phyloP scores from a whole-genome alignment of 1,140 invertebrate species.

The Leptopilina clavipes region DNA sequence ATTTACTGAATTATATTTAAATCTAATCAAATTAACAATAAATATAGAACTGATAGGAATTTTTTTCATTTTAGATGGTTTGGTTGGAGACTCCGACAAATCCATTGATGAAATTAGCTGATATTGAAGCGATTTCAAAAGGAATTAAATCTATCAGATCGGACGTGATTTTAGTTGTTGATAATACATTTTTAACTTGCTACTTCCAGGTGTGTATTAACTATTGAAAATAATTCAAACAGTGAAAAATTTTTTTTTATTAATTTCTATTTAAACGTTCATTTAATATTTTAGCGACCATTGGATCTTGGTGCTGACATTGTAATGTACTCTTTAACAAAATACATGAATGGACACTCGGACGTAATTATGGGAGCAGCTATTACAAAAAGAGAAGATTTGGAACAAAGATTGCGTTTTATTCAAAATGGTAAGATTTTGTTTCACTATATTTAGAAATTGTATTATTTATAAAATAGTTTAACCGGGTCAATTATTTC shows the following conservation, averaged over 20 bases:
- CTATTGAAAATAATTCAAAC: too few relatives aligned
- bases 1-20: background rate
- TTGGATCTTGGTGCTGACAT: constrained; percentile 94
- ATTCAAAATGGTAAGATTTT: constrained; percentile 88
- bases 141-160: constrained; percentile 77
- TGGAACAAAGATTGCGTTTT: constrained; percentile 85
- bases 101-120: constrained; percentile 92
- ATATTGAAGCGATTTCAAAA: constrained; percentile 86
- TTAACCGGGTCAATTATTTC: constrained; percentile 54
- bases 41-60: constrained; percentile 17
- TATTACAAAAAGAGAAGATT: constrained; percentile 82
- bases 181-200: constrained; percentile 98
- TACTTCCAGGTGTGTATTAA: constrained; percentile 88
- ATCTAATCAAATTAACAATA: background rate
- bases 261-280: background rate
- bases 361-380: constrained; percentile 98
- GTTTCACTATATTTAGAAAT: constrained; percentile 15
- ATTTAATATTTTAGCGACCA: constrained; percentile 79
- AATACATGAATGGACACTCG: constrained; percentile 99
- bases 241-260: constrained; percentile 33
- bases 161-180: constrained; percentile 91
- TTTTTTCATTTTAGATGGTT: constrained; percentile 81
- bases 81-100: constrained; percentile 99
- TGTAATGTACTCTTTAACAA: constrained; percentile 94
- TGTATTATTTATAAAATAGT: constrained; percentile 35